Conservation (phyloP, 2,113 vertebrate genomes). For the Otis tarda region DNA sequence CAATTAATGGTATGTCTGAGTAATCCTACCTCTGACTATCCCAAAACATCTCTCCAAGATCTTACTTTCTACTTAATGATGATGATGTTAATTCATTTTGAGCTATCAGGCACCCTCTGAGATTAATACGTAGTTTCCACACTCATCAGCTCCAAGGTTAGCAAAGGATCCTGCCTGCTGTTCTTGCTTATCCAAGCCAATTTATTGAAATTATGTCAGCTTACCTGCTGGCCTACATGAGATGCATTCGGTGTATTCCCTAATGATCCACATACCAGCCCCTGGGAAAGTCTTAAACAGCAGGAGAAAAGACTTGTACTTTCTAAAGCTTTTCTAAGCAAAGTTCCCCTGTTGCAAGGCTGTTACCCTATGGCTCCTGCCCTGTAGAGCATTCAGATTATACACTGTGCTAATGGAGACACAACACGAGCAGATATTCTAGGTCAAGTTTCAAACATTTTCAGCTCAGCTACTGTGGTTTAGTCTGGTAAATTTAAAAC, state of each 20-base stretch:
- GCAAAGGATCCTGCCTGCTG: background rate
- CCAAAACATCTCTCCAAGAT: background rate
- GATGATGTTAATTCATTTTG: background rate
- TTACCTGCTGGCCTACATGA: background rate
- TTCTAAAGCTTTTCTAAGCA: background rate
- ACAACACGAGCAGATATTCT: background rate
- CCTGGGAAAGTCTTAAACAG: background rate
- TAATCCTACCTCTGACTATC: background rate
- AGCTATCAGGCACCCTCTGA: background rate
- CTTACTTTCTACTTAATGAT: background rate
- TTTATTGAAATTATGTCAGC: background rate
- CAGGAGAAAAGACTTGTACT: background rate
- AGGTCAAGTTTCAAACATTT: background rate
- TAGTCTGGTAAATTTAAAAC: background rate
- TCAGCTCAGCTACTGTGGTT: background rate
- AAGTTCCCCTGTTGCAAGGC: background rate
- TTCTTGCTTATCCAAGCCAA: background rate
- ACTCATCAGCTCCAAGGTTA: background rate
- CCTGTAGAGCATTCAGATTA: background rate
- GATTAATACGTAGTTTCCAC: background rate
- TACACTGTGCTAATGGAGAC: background rate
- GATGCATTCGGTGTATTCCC: background rate
- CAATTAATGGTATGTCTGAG: background rate
- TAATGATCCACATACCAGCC: background rate
- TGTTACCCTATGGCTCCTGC: background rate